Base-by-base conservation (phyloP, 2,113 vertebrate species). In the Naja naja region DNA sequence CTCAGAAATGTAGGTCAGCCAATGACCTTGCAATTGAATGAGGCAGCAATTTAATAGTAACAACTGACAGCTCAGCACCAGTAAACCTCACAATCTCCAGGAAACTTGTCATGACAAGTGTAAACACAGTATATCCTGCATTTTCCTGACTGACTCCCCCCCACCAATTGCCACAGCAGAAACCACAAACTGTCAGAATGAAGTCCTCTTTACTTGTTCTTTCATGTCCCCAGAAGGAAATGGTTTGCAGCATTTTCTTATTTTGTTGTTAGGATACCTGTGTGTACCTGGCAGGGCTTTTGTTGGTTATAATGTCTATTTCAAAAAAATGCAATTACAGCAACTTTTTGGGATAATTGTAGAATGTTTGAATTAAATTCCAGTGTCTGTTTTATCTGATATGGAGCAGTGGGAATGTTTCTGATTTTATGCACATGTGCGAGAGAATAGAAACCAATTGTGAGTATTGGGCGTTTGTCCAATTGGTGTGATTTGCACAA, bases 31-130 rank as follows among this genome's bases (percentile, higher is more conserved):
- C 10, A 81, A 93, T 97, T 98, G 97, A 96, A 98, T 98, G 98
- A 98, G 98, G 97, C 98, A 98, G 98, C 98, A 98, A 96, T 98
- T 98, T 98, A 93, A 97, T 94, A 94, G 96, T 94, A 94, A 49
- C 95, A 95, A 97, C 95, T 97, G 96, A 96, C 96, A 97, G 96
- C 95, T 95, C 94, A 90, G 95, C 96, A 96, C 97, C 95, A 47
- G 93, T 95, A 97, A 96, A 95, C 95, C 94, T 96, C 91, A 23
- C 81, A 89, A 97, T 97, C 98, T 98, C 97, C 98, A 98, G 98
- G 98, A 98, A 99, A 97, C 97, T 96, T 97, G 96, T 91, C 96
- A 94, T 96, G 96, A 97, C 96, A 96, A 97, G 96, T 94, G 95
- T 97, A 97, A 97, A 97, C 95, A 96, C 54, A 52, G 95, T 96